These are phyloP conservation scores for Halichoerus grypus DNA, from an alignment of 2,113 vertebrate genomes.

Conservation along the genomic window DNA sequence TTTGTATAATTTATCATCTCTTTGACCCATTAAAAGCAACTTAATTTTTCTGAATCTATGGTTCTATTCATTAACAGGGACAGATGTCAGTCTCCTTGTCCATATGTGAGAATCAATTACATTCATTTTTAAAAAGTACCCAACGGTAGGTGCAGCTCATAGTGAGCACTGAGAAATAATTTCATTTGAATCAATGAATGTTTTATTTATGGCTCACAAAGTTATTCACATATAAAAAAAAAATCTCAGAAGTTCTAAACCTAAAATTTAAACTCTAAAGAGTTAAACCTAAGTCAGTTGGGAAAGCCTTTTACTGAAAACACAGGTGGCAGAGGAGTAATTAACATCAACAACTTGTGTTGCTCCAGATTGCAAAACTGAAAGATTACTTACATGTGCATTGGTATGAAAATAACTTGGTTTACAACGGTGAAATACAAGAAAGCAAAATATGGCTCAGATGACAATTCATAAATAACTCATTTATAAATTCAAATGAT, in stretches of 20 bases:
- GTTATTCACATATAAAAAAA: neutral
- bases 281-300: constrained; percentile 60
- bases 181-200: constrained; percentile 43
- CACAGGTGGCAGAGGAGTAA: constrained; percentile 63
- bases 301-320: constrained; percentile 58
- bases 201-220: constrained; percentile 6
- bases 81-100: neutral
- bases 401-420: constrained; percentile 43
- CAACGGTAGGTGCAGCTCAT: neutral
- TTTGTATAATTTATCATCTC: neutral
- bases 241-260: neutral
- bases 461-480: neutral
- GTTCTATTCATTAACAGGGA: neutral
- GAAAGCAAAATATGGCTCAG: neutral
- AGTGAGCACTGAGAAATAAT: neutral
- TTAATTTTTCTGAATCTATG: neutral
- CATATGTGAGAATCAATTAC: neutral
- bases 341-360: constrained; percentile 63
- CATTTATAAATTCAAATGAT: neutral
- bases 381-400: constrained; percentile 33
- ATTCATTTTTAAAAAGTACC: neutral
- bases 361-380: constrained; percentile 51
- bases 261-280: neutral
- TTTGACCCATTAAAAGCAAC: neutral
- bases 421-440: constrained; percentile 8